Evolutionary conservation across 2,888 invertebrate genomes (phyloP), one percentile per base, ranked within the genome.

Genomic region (Dinocampus coccinellae): DNA sequence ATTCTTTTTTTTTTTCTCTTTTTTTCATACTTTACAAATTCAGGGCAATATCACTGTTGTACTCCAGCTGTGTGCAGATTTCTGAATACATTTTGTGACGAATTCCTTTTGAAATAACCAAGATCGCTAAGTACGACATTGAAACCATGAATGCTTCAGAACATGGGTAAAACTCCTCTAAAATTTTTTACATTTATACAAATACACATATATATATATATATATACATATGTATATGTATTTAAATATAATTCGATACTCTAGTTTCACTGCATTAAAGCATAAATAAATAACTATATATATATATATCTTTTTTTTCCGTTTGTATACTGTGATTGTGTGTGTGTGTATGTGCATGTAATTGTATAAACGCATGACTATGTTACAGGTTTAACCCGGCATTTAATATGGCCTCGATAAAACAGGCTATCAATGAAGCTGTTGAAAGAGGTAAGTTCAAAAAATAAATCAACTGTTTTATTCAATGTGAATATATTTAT

Each of bases 341-440:
- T 77, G 76, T 76, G 42, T n/a, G 13, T 22, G 62, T 29, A 75
- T 72, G 74, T 76, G 79, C 60, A 47, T 73, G 69, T 75, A 73
- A 58, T 74, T 61, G 67, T 81, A 81, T 77, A 73, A 69, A 80
- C 20, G 84, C 85, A 84, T 83, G 85, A 76, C 79, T 82, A 82
- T 85, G 83, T 89, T 90, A 75, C 91, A 95, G 95, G 92, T 95
- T 95, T 89, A 95, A 95, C 91, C 95, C 95, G 88, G 94, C 95
- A 84, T 95, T 96, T 90, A 95, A 96, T 88, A 95, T 96, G 92
- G 95, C 95, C 88, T 94, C 96, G 83, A 96, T 97, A 89, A 95
- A 95, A 85, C 96, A 97, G 91, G 96, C 95, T 85, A 94, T 97
- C 90, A 96, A 95, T 91, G 96, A 96, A 90, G 96, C 96, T 78